A percentile compares a stretch with the other conserved stretches of the same genome.
These are phyloP conservation scores for Noctua fimbriata DNA, from an alignment of 2,888 invertebrate species.

Conservation along the genomic window DNA sequence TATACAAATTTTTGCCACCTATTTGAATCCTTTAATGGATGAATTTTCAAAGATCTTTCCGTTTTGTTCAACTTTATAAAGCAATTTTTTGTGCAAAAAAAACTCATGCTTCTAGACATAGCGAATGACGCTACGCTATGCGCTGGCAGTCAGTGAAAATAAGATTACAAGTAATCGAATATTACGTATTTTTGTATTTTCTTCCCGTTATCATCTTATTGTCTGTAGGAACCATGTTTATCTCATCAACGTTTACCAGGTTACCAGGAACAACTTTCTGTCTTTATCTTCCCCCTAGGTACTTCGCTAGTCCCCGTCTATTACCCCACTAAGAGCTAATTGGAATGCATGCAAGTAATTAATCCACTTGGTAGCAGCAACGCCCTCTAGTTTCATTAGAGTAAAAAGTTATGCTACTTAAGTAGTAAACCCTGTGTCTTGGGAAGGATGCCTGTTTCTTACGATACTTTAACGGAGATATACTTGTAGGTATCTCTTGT, in stretches of 20 bases:
- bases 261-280: not conserved
- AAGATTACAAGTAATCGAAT: not conserved
- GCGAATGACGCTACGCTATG: too few relatives aligned
- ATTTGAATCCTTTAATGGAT: not conserved
- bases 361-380: constrained; percentile 67
- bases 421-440: constrained; percentile 53
- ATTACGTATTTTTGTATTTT: not conserved
- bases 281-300: not conserved
- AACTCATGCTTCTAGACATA: too few relatives aligned
- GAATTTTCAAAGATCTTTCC: not conserved
- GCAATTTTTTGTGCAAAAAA: too few relatives aligned
- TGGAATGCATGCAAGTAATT: constrained; percentile 66
- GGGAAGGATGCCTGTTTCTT: constrained; percentile 12
- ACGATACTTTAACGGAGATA: not conserved
- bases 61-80: too few relatives aligned
- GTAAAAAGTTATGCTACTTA: constrained; percentile 70
- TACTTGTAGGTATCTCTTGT: not conserved
- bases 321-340: constrained; percentile 56
- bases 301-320: constrained; percentile 35
- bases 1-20: not conserved
- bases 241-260: not conserved
- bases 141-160: not conserved
- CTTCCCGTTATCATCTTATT: too few relatives aligned
- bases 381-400: constrained; percentile 72
- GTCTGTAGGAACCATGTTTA: too few relatives aligned